Evolutionary conservation across 2,888 invertebrate genomes (phyloP), one percentile per base, ranked within the genome.

Genomic region (Penaeus monodon): DNA sequence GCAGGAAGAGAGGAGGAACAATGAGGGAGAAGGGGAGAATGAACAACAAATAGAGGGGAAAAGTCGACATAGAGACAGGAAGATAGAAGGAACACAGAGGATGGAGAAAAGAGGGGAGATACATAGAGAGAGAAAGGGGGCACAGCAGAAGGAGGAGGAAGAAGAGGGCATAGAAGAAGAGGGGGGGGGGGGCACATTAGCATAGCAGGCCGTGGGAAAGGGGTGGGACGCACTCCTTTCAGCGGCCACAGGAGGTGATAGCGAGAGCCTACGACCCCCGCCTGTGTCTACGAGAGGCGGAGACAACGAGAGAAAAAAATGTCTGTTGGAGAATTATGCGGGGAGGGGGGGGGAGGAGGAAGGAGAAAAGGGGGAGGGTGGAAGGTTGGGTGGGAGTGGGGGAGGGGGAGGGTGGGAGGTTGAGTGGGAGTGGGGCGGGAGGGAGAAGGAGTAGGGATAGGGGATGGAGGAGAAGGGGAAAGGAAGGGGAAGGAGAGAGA

Each of bases 201-300:
- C 84, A 84, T 84, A 84, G 66, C 66, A 84, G 84, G 84, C 84
- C 84, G 84, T 84, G 84, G 84, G 84, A 84, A 84, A 84, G 77
- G 77, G 76, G 84, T 66, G 77, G 84, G 65, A 65, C 77, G 27
- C 33, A 63, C 83, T 33, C 12, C 63, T 27, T 27, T 65, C n/a
- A 49, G 44, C 65, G 83, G 82, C 70, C 24, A 57, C 57, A 57
- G 57, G 57, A 29, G 57, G 44, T 81, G 68, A 57, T 68, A 44
- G 44, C 33, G 33, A 57, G 70, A 57, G 57, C 70, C 57, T 70
- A 2, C 3, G 77, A 57, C 57, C 27, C 29, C 77, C 49, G n/a
- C 77, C 77, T 49, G 17, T 27, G 29, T 27, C 27, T 44, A 77
- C 57, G 63, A 29, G 63, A 63, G 63, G 77, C 49, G 57, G 63